Base-by-base conservation (phyloP, 2,113 vertebrate species). In the Tachycineta bicolor region DNA sequence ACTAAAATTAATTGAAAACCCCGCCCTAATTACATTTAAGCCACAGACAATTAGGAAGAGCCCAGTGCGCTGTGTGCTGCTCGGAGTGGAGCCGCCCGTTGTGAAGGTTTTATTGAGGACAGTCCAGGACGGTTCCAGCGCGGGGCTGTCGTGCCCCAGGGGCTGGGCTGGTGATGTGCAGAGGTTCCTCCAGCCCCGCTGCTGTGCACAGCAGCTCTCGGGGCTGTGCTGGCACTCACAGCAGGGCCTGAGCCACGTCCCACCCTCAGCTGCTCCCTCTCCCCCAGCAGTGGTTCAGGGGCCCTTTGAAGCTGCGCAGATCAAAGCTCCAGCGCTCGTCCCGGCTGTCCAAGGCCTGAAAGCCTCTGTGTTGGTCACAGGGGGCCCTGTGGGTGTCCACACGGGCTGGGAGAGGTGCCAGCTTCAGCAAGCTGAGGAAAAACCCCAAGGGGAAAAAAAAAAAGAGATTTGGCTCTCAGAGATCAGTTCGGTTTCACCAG, bases 251-350 rank as follows among this genome's bases (percentile, higher is more conserved):
- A 25, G 10, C 69, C n/a, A 2, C 0, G 2, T 31, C 39, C 34
- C 21, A 14, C 12, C 55, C 67, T 34, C 4, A 5, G 74, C 11
- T 34, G 6, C 0, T 53, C 47, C 49, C 28, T 34, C 41, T 13
- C 6, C 33, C 0, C 25, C 5, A 5, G 50, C 21, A 5, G 0
- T 2, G 33, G 5, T 6, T 4, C 0, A 8, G 15, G 55, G 24
- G 7, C 46, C 15, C 34, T 13, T 7, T 12, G 52, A 37, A 16
- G 63, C 13, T 13, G 4, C 0, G 6, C 1, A 26, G 50, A 10
- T 55, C 24, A 50, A 12, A 39, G 47, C 28, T 26, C 10, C 58
- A 4, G 0, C 2, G 28, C 34, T 29, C 14, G 6, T 6, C 17
- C 41, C 19, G 56, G 62, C 4, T 39, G 31, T 11, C 13, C 21